These are phyloP conservation scores for Hormiphora californensis DNA, from an alignment of 37 sponge, comb jelly and placozoan species.

Conservation along the genomic window DNA sequence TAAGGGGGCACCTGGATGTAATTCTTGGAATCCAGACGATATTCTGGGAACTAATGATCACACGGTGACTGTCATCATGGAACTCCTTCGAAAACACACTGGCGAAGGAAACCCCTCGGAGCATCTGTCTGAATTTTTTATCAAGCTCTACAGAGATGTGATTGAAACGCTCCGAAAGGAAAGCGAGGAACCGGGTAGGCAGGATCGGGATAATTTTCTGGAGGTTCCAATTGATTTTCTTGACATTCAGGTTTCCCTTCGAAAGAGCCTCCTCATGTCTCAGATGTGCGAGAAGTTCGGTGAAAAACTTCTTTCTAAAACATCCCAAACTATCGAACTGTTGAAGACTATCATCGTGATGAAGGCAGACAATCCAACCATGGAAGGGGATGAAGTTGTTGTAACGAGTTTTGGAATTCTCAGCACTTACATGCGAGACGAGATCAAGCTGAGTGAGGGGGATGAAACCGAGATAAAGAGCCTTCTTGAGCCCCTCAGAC, in stretches of 20 bases:
- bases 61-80: background rate
- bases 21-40: constrained; percentile 26
- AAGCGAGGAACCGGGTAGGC: background rate
- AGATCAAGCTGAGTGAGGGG: background rate
- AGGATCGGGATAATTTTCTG: background rate
- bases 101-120: background rate
- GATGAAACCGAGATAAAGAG: constrained; percentile 33
- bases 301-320: background rate
- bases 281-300: constrained; percentile 19
- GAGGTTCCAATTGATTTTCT: background rate
- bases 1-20: no score
- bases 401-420: constrained; percentile 23
- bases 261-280: constrained; percentile 10
- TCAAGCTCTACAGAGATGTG: background rate
- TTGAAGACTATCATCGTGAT: background rate
- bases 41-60: constrained; percentile 3
- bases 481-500: background rate
- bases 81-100: background rate
- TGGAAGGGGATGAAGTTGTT: constrained; percentile 1
- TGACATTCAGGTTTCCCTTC: background rate
- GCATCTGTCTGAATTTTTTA: constrained; percentile 25
- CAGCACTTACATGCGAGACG: constrained; percentile 48
- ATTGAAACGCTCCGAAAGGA: no score
- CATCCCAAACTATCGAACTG: constrained; percentile 26
- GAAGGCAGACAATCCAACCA: background rate